phyloP scores from a whole-genome alignment of 2,888 invertebrate species.

The Eumerus sabulonum region DNA sequence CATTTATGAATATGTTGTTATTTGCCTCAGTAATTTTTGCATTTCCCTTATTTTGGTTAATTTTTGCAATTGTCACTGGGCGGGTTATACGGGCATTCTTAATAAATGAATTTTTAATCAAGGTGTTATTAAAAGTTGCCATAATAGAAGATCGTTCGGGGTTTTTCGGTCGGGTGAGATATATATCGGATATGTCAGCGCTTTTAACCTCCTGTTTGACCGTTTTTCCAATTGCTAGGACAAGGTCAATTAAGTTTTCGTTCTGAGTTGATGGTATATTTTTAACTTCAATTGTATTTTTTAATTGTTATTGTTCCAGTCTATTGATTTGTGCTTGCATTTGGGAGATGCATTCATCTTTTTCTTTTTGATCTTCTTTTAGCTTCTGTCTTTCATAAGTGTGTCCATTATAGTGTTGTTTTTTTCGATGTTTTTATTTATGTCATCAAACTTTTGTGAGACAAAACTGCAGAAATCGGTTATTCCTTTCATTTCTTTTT shows the following conservation, averaged over 20 bases:
- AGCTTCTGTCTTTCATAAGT: neutral
- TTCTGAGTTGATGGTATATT: neutral
- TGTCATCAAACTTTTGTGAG: constrained; percentile 12
- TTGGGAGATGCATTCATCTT: neutral
- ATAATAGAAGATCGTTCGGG: constrained; percentile 1
- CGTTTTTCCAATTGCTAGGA: neutral
- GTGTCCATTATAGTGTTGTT: constrained; percentile 14
- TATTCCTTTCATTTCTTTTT: constrained; percentile 8
- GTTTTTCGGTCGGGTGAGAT: neutral
- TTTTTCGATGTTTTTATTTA: constrained; percentile 12
- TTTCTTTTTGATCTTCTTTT: neutral
- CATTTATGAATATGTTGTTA: neutral
- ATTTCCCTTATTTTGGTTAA: neutral
- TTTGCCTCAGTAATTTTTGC: neutral
- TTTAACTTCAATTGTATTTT: constrained; percentile 2
- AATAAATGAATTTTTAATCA: too few relatives aligned
- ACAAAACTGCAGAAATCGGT: constrained; percentile 1
- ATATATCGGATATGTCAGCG: neutral
- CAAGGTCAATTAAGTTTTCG: neutral
- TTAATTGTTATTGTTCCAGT: neutral
- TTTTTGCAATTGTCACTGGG: constrained; percentile 4
- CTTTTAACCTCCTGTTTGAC: neutral
- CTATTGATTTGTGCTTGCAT: neutral
- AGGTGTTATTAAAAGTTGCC: neutral
- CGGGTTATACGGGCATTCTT: constrained; percentile 9